Conservation (phyloP, 53 echinoderm and acorn worm species). For the Zoroaster sp. region DNA sequence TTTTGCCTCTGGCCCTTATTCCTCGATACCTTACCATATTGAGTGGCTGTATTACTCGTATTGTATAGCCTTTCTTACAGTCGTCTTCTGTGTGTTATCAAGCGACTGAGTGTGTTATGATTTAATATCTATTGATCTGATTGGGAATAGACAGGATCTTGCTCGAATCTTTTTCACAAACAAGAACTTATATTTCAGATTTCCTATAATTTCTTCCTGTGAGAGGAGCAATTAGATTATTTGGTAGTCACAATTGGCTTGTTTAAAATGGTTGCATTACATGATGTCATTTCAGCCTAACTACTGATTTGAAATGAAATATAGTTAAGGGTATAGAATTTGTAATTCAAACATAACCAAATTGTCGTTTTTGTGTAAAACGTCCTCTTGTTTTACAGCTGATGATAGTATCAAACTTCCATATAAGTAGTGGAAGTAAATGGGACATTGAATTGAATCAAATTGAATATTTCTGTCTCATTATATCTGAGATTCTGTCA, state of each 20-base stretch:
- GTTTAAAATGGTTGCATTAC: neutral
- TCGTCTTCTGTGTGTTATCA: neutral
- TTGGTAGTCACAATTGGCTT: neutral
- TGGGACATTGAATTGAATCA: too few species aligned
- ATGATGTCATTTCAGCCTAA: neutral
- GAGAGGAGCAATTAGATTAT: neutral
- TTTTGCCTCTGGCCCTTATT: neutral
- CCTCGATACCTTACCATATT: conserved; percentile 1
- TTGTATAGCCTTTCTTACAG: conserved; percentile 14
- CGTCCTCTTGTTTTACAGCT: too few species aligned
- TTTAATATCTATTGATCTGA: conserved; percentile 38
- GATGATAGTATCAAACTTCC: too few species aligned
- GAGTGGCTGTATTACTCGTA: neutral
- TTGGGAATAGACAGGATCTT: neutral
- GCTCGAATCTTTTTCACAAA: neutral
- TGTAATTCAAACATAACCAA: too few species aligned
- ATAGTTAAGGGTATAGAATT: too few species aligned
- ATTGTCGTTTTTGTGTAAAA: too few species aligned
- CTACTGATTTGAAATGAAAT: too few species aligned
- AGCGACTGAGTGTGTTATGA: conserved; percentile 26
- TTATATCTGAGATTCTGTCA: too few species aligned
- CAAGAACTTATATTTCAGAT: neutral
- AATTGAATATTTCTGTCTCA: too few species aligned
- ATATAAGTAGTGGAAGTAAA: too few species aligned
- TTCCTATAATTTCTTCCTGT: neutral